Evolutionary conservation across 2,797 vertebrate species (phyloP).

Genomic region (Cyclopterus lumpus): DNA sequence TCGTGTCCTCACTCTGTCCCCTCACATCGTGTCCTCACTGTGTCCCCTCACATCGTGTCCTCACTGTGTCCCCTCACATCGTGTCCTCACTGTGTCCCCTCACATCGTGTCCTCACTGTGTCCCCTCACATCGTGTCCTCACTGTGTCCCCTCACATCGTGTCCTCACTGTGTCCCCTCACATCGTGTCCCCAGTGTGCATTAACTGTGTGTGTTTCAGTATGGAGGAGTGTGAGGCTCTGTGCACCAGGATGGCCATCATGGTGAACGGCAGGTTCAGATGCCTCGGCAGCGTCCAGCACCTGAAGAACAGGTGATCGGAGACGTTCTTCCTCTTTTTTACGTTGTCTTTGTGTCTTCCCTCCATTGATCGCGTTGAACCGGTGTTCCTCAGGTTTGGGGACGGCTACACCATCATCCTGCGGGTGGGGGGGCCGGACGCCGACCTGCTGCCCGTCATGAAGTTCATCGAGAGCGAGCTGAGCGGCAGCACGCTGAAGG

Average conservation of each 20-base stretch:
- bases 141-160: too few relatives aligned
- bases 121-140: background rate
- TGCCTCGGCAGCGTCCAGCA: conserved; percentile 98
- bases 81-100: background rate
- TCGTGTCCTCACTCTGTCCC: too few relatives aligned
- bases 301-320: conserved; percentile 92
- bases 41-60: too few relatives aligned
- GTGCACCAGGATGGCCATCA: conserved; percentile 98
- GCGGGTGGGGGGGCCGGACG: conserved; percentile 90
- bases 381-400: conserved; percentile 86
- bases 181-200: background rate
- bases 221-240: conserved; percentile 99
- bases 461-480: conserved; percentile 94
- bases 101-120: too few relatives aligned
- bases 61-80: background rate
- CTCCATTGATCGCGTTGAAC: too few relatives aligned
- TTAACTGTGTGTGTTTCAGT: conserved; percentile 69
- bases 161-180: too few relatives aligned
- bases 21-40: too few relatives aligned
- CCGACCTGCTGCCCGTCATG: conserved; percentile 91
- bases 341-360: too few relatives aligned
- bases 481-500: conserved; percentile 92
- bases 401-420: conserved; percentile 98
- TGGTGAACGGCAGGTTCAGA: conserved; percentile 96
- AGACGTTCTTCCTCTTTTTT: too few relatives aligned